Evolutionary conservation across 2,113 vertebrate species (phyloP).

Genomic region (Sciurus niger): DNA sequence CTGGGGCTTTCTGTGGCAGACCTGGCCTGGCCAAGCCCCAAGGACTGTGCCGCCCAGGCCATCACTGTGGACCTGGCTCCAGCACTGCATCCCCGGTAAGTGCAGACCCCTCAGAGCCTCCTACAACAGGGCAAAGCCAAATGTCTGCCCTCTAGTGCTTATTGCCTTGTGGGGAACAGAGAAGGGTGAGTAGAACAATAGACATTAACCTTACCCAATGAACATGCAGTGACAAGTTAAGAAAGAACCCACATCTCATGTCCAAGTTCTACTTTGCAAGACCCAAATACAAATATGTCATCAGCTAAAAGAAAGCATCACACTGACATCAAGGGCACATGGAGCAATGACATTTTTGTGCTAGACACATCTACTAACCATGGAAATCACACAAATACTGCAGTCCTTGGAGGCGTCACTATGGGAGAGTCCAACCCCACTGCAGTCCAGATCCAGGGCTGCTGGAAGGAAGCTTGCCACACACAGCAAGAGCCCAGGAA

Average conservation of each 20-base stretch:
- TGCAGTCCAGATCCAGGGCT: background rate
- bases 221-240: background rate
- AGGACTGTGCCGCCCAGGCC: constrained; percentile 90
- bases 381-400: background rate
- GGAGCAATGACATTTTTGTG: background rate
- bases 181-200: background rate
- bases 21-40: constrained; percentile 90
- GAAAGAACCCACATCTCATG: background rate
- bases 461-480: rapidly evolving
- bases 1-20: constrained; percentile 91
- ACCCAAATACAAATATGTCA: background rate
- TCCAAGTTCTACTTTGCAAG: background rate
- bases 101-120: background rate
- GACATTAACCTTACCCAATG: too few relatives aligned
- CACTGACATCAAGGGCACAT: background rate
- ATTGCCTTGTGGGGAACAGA: background rate
- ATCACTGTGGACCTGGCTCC: constrained; percentile 91
- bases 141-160: background rate
- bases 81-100: constrained; percentile 91
- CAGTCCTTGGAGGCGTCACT: background rate
- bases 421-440: rapidly evolving
- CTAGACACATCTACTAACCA: background rate
- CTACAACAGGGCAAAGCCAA: background rate
- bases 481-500: background rate
- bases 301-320: background rate